These are phyloP conservation scores for Ophioninae sp. DNA, from an alignment of 2,888 invertebrate species.

Conservation along the genomic window DNA sequence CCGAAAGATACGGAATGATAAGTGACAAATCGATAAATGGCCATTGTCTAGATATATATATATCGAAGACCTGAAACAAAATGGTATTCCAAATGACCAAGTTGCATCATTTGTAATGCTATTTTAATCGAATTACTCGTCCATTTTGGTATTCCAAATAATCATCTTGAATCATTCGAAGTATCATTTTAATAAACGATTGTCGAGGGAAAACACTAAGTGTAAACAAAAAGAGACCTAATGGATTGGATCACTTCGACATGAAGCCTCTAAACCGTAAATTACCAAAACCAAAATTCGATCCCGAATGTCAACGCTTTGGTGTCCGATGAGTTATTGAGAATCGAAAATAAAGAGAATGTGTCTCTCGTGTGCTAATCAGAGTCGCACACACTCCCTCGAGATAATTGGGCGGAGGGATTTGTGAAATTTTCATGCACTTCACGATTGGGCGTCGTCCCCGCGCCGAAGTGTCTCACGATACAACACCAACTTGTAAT, in stretches of 20 bases:
- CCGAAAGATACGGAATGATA: conserved; percentile 32
- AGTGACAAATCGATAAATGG: conserved; percentile 31
- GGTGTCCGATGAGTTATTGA: conserved; percentile 7
- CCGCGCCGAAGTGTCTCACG: conserved; percentile 6
- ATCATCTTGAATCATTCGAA: no score
- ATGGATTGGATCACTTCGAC: no score
- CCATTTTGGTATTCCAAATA: no score
- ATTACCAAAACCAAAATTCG: background rate
- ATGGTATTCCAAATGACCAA: no score
- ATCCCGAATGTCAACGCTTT: background rate
- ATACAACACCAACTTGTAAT: conserved; percentile 63
- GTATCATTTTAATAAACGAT: no score
- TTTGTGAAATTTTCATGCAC: conserved; percentile 4
- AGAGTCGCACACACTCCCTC: background rate
- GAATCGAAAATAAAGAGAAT: background rate
- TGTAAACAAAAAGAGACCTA: no score
- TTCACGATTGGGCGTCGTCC: conserved; percentile 8
- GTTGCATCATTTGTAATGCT: no score
- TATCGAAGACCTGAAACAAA: background rate
- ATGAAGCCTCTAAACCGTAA: no score
- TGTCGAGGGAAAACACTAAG: background rate
- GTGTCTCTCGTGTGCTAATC: background rate
- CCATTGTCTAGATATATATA: conserved; percentile 7
- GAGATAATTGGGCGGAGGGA: conserved; percentile 3
- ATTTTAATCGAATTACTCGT: no score